Evolutionary conservation across 2,113 vertebrate genomes (phyloP).

Genomic region (Rhadina sibilatrix): DNA sequence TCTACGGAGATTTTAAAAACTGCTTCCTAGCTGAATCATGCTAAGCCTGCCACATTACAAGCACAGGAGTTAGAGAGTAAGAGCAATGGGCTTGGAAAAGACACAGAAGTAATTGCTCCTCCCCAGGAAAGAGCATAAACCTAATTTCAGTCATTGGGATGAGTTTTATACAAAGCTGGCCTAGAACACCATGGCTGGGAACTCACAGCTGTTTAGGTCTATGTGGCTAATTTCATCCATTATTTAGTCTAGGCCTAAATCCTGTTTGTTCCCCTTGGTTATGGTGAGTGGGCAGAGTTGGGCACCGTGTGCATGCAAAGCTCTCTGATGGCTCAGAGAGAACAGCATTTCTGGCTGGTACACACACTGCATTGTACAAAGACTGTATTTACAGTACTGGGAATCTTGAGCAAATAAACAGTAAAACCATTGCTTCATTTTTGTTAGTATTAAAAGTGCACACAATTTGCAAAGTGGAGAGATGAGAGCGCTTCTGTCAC

Average conservation of each 20-base stretch:
- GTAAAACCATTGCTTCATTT: background rate
- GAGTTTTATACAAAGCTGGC: background rate
- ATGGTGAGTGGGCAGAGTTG: background rate
- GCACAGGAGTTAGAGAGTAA: background rate
- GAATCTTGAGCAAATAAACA: background rate
- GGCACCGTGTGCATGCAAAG: background rate
- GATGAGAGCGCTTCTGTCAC: background rate
- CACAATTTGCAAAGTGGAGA: background rate
- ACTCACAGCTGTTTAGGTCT: background rate
- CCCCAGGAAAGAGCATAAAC: background rate
- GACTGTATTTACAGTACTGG: background rate
- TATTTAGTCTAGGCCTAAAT: background rate
- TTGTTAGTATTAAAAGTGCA: background rate
- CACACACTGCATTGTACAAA: background rate
- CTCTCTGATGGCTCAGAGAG: background rate
- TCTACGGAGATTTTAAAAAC: background rate
- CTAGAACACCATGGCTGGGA: background rate
- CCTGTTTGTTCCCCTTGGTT: background rate
- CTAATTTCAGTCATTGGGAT: background rate
- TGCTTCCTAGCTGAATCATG: background rate
- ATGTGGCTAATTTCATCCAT: background rate
- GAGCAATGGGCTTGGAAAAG: background rate
- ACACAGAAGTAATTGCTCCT: background rate
- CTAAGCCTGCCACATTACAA: background rate
- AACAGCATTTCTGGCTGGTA: background rate